Evolutionary conservation across 2,888 invertebrate genomes (phyloP), one percentile per base, ranked within the genome.

Genomic region (Drosophila diplacantha): DNA sequence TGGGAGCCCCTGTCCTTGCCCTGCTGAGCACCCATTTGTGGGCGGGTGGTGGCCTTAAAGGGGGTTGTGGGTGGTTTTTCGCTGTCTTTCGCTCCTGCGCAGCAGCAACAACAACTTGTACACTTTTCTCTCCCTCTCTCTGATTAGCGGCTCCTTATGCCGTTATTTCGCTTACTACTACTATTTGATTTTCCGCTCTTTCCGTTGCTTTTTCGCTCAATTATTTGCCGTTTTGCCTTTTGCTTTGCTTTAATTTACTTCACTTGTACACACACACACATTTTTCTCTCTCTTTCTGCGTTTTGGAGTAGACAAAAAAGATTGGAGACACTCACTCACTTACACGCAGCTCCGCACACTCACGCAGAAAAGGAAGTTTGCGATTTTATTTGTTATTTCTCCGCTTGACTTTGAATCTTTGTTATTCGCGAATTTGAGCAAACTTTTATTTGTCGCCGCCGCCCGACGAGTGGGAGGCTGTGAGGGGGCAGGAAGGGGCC

Each of bases 1-100:
- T 86, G 85, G 38, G 86, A 86, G 85, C 93, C 92, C 88, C 95
- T 93, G 91, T 96, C 96, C 90, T 96, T 96, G 88, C 94, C 95
- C 91, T 95, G 96, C 92, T 96, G 96, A 88, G 96, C 96, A 89
- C 96, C 96, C 96, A 96, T 96, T 64, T 63, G 53, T 37, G 29
- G 59, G 50, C 71, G 60, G 53, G 53, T 34, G 53, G 58, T 38
- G 38, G 38, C 43, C 31, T 46, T 46, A 20, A 44, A 20, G 26
- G 44, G 44, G 44, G 29, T 46, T 46, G 31, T 32, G 62, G 62
- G 62, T 51, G 63, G 32, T 39, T 55, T 56, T 44, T 58, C 56
- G 59, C 37, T 54, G 50, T 31, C 61, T 63, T 71, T 75, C 54
- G 60, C 69, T 69, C 58, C 57, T 72, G 60, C 61, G 61, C 72